Evolutionary conservation across 2,888 invertebrate species (phyloP), one percentile per base, ranked within the genome.

Genomic region (Tipula lateralis): DNA sequence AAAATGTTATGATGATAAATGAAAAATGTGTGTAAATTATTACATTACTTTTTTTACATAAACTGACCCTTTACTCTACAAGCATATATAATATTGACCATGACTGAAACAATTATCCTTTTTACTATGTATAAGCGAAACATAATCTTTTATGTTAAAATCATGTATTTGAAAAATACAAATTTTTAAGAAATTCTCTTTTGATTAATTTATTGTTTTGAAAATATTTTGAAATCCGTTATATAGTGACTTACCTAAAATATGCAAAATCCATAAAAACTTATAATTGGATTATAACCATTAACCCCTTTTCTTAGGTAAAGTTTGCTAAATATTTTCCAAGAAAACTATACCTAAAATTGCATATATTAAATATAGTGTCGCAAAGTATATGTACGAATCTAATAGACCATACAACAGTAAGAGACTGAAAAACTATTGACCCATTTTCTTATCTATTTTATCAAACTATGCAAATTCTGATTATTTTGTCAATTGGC

Each of bases 201-300:
- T 66, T 66, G 66, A 66, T 66, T 66, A 66, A 66, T 66, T 66
- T 66, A 66, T 66, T 66, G 66, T 66, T 66, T 66, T 66, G 66
- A 19, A 66, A 66, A 66, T 66, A 66, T 66, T 66, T 66, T 66
- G 66, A 66, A 9, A 24, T 66, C 24, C 66, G 66, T 66, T 66
- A 44, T 44, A 16, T 2, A 44, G 9, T 9, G 36, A 44, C 44
- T n/a, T 13, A 24, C 9, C 12, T 24, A 0, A 66, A 66, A 66
- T 24, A 66, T 66, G 66, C 66, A 24, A 66, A 66, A 24, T 24
- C 19, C 24, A 19, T n/a, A 66, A 24, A 66, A 66, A 66, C 2
- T 66, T 66, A 66, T 66, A 66, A 66, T 66, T 66, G 66, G 66
- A 66, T 66, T 66, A 66, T 66, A 66, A 24, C 66, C 66, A 66